Evolutionary conservation across 2,113 vertebrate species (phyloP), one percentile per base, ranked within the genome.

Genomic region (Calyptommatus sinebrachiatus): DNA sequence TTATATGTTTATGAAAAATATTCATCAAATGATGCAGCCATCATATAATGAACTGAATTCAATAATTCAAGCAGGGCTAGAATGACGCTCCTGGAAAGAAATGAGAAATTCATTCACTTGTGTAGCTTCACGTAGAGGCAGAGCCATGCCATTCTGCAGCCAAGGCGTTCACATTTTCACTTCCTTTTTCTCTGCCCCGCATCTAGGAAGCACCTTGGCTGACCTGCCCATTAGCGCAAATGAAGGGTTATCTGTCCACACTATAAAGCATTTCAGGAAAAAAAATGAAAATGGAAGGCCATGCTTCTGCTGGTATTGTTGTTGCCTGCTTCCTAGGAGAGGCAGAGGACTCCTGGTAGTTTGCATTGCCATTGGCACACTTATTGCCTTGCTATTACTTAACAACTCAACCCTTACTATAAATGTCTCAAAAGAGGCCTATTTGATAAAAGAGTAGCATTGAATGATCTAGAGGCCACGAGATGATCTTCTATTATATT

Each of bases 1-100:
- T 35, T 80, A 67, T n/a, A 68, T 74, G 71, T n/a, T 76, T 69
- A 75, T 75, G 72, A 16, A 28, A 26, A 61, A n/a, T 57, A 48
- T n/a, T 62, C 9, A 62, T 24, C 61, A 67, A 66, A 28, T 67
- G 62, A 80, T 80, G 22, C 70, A 61, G 76, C 73, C 41, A 62
- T 70, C 66, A 50, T 70, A 29, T 69, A 76, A 81, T 76, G 67
- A 57, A 76, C 31, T 20, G 35, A 73, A 22, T 57, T 45, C 12
- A 16, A 50, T 50, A 72, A 72, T 7, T n/a, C 26, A 81, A 48
- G 35, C 21, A 61, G 31, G 35, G n/a, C 9, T 18, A 2, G 65
- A 45, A 41, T 61, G 31, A 18, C 24, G 41, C 29, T 70, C 61
- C 5, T 45, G 16, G 16, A 12, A 70, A 70, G 48, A 70, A 78